Percentiles rank a stretch among this genome's conserved stretches.
Evolutionary conservation across 2,888 invertebrate genomes (phyloP).

Genomic region (Cephus pygmeus): DNA sequence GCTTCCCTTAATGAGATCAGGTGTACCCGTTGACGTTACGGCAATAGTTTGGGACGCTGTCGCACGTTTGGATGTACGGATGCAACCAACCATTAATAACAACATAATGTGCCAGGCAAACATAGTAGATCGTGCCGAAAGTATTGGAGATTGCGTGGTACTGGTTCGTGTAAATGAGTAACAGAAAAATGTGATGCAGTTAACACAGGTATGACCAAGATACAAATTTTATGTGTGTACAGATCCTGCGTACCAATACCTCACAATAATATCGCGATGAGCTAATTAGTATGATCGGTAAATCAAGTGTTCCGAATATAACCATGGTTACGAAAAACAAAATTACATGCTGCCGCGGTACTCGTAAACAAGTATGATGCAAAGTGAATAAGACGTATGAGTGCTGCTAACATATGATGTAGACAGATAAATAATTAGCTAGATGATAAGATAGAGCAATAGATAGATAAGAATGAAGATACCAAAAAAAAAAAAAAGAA

Average conservation of each 20-base stretch:
- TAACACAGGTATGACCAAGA: neutral
- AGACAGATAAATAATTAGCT: neutral
- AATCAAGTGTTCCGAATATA: neutral
- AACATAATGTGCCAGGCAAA: constrained; percentile 3
- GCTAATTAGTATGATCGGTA: neutral
- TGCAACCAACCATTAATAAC: neutral
- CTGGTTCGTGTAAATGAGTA: neutral
- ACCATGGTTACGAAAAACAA: neutral
- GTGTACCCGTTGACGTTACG: neutral
- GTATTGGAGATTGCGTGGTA: neutral
- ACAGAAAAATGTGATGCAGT: neutral
- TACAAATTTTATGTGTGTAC: neutral
- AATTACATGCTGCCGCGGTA: neutral
- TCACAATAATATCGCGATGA: neutral
- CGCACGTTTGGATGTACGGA: neutral
- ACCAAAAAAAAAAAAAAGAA: neutral
- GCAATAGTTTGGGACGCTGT: neutral
- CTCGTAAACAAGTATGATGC: neutral
- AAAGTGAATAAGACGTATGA: neutral
- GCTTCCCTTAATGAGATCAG: neutral
- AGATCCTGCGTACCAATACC: neutral
- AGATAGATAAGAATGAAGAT: neutral
- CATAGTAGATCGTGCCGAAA: neutral
- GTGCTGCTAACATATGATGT: neutral
- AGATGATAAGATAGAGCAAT: neutral